Evolutionary conservation across 1,140 invertebrate genomes (phyloP), one percentile per base, ranked within the genome.

Genomic region (Atta cephalotes): DNA sequence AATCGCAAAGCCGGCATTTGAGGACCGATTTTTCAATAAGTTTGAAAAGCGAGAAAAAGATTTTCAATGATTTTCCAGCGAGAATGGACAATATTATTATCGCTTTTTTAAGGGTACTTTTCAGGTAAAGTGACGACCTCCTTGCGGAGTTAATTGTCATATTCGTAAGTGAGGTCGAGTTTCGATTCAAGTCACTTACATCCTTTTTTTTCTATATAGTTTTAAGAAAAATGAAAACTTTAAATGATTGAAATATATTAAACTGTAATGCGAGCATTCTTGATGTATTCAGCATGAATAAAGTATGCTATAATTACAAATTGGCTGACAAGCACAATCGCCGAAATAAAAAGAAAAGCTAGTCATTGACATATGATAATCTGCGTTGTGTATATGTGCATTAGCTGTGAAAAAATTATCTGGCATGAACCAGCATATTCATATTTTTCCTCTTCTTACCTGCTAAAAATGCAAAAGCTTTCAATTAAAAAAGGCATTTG

Each of bases 391-490:
- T 39, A 9, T 39, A 7, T 39, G 35, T 39, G 14, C 25, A 31
- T 63, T 21, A 53, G 53, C 45, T 31, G 45, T 14, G n/a, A 84
- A 72, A 76, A 49, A n/a, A 78, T 9, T 28, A 14, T 85, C 62
- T 63, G 9, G 68, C 45, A 18, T 74, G 68, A 68, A 25, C 21
- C 3, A 21, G 35, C 49, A 39, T 74, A 56, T 84, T 58, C 89
- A 90, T 90, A 88, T 88, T 81, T 76, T 58, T 49, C 53, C 7
- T 68, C 58, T 58, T 78, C 88, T 90, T 90, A 90, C 86, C 86
- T 90, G 89, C 21, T n/a, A 12, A 53, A 4, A 72, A 25, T 74
- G 60, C 7, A 58, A 56, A 79, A 66, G 9, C 12, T 49, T n/a
- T 35, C 39, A 39, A 28, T 74, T 58, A 6, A 51, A 51, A 25